phyloP scores from a whole-genome alignment of 2,888 invertebrate genomes.

The Rhaphigaster nebulosa region DNA sequence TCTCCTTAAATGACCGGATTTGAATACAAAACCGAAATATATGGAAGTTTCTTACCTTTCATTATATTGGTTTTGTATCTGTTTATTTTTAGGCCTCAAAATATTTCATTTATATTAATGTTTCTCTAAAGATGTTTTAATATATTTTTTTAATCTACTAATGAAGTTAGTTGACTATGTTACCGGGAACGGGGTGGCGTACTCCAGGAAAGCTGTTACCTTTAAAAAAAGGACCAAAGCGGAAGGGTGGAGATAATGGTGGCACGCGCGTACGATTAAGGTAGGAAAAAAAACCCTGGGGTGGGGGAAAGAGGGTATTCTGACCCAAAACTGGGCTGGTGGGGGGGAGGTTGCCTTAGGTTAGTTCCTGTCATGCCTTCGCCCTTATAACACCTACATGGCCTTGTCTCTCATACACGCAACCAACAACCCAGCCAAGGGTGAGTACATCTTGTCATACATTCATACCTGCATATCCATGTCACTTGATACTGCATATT shows the following conservation, averaged over 20 bases:
- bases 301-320: slow-evolving; percentile 41
- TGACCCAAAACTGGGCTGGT: slow-evolving; percentile 20
- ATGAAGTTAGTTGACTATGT: background rate
- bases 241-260: slow-evolving; percentile 16
- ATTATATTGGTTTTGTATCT: too few species aligned
- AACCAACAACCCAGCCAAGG: slow-evolving; percentile 36
- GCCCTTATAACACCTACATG: slow-evolving; percentile 1
- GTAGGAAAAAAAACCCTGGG: background rate
- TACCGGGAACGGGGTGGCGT: background rate
- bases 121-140: too few species aligned
- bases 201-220: slow-evolving; percentile 6
- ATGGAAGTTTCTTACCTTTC: too few species aligned
- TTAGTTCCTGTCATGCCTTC: slow-evolving; percentile 10
- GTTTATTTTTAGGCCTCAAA: too few species aligned
- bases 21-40: too few species aligned
- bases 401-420: slow-evolving; percentile 47
- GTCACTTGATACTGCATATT: background rate
- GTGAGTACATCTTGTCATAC: slow-evolving; percentile 1
- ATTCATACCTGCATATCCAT: background rate
- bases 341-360: slow-evolving; percentile 11
- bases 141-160: background rate
- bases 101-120: too few species aligned
- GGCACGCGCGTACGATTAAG: slow-evolving; percentile 42
- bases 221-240: slow-evolving; percentile 22
- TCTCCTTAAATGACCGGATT: too few species aligned